Evolutionary conservation across 2,113 vertebrate species (phyloP).

Genomic region (Catharus fuscescens): DNA sequence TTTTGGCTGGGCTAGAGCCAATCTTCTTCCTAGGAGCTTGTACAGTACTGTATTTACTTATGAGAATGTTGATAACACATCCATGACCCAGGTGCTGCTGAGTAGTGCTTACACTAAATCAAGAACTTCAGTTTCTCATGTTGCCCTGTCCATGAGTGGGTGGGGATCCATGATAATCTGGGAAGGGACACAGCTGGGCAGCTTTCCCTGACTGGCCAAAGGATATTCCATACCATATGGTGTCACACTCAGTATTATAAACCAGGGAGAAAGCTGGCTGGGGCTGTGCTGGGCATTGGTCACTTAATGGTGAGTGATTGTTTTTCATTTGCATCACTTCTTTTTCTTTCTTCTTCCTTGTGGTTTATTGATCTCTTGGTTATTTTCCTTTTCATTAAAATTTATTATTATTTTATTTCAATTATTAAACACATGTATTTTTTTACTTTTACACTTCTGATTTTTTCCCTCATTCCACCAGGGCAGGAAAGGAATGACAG

Average conservation of each 20-base stretch:
- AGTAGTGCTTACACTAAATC: neutral
- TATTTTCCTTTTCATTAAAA: neutral
- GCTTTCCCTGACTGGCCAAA: neutral
- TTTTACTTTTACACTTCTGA: neutral
- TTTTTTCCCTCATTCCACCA: neutral
- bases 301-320: neutral
- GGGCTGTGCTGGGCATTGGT: fast-evolving
- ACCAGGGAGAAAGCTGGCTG: neutral
- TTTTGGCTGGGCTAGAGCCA: neutral
- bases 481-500: neutral
- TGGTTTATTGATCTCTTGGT: neutral
- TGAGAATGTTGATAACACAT: neutral
- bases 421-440: neutral
- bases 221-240: neutral
- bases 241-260: neutral
- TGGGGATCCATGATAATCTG: neutral
- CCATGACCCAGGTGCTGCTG: neutral
- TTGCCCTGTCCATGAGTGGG: fast-evolving
- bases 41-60: neutral
- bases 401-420: neutral
- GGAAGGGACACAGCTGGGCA: neutral
- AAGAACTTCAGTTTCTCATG: neutral
- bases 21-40: neutral
- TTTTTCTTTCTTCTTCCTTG: neutral
- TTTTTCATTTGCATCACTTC: neutral